Evolutionary conservation across 2,113 vertebrate species (phyloP).

Genomic region (Tetrao urogallus): DNA sequence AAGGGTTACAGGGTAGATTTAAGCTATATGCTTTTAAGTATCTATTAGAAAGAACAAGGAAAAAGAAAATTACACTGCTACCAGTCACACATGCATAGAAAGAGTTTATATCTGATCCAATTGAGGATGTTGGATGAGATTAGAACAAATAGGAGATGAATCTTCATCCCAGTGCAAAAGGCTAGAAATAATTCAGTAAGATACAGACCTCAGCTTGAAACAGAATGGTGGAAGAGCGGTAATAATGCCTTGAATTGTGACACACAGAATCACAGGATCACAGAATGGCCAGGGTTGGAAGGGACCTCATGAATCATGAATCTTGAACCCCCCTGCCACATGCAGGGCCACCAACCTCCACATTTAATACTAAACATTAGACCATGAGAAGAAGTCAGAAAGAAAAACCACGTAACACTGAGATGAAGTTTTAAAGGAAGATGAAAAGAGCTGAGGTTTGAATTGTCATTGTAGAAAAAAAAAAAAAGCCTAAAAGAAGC

Average conservation of each 20-base stretch:
- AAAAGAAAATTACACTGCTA: not conserved
- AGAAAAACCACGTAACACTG: accelerated
- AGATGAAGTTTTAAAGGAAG: not conserved
- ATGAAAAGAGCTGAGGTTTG: not conserved
- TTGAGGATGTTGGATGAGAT: not conserved
- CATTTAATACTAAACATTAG: not conserved
- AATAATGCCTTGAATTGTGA: not conserved
- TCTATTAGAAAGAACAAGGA: not conserved
- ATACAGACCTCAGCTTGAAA: not conserved
- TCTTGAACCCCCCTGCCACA: no score
- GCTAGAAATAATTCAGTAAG: not conserved
- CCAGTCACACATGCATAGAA: not conserved
- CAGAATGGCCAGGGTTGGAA: no score
- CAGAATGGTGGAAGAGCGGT: not conserved
- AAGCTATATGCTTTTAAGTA: not conserved
- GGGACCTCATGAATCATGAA: no score
- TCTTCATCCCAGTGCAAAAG: not conserved
- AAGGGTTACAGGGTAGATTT: not conserved
- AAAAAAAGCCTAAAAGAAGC: not conserved
- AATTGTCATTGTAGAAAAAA: not conserved
- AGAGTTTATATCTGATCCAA: not conserved
- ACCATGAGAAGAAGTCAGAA: not conserved
- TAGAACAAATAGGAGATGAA: not conserved
- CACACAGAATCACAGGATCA: no score
- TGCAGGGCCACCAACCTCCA: no score